These are phyloP conservation scores for Porphyrio hochstetteri DNA, from an alignment of 2,113 vertebrate species.

Conservation along the genomic window DNA sequence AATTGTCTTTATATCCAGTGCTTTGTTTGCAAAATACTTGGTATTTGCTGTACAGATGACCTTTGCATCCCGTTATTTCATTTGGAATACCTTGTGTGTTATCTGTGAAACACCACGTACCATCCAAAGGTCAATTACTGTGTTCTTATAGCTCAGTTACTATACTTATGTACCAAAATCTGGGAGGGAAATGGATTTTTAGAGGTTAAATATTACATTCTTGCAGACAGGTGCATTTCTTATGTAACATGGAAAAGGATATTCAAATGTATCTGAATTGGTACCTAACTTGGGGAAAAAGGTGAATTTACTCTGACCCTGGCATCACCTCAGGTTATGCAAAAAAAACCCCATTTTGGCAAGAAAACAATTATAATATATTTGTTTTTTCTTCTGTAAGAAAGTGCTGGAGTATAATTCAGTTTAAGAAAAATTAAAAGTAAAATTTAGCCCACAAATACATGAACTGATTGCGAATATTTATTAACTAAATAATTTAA, in stretches of 20 bases:
- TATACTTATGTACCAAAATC: not conserved
- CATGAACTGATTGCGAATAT: conserved; percentile 76
- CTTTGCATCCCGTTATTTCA: conserved; percentile 41
- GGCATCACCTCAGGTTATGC: not conserved
- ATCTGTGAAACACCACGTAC: not conserved
- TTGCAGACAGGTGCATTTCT: not conserved
- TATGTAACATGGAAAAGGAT: not conserved
- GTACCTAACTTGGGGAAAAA: not conserved
- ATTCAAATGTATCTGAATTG: not conserved
- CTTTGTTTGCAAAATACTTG: conserved; percentile 47
- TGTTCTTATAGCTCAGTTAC: conserved; percentile 43
- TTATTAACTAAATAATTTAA: conserved; percentile 89
- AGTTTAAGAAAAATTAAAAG: conserved; percentile 61
- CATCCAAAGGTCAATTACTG: conserved; percentile 52
- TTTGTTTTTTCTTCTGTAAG: not conserved
- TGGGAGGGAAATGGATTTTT: not conserved
- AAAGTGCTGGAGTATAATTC: conserved; percentile 4
- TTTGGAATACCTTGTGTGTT: conserved; percentile 13
- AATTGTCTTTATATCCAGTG: conserved; percentile 5
- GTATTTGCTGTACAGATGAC: conserved; percentile 51
- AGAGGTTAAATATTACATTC: not conserved
- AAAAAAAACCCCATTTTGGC: not conserved
- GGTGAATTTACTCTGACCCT: conserved; percentile 39
- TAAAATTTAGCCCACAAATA: conserved; percentile 71
- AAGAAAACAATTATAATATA: conserved; percentile 24